A percentile compares a stretch with the other conserved stretches of the same genome.
phyloP scores from a whole-genome alignment of 2,113 vertebrate genomes.

The Nesogale talazaci region DNA sequence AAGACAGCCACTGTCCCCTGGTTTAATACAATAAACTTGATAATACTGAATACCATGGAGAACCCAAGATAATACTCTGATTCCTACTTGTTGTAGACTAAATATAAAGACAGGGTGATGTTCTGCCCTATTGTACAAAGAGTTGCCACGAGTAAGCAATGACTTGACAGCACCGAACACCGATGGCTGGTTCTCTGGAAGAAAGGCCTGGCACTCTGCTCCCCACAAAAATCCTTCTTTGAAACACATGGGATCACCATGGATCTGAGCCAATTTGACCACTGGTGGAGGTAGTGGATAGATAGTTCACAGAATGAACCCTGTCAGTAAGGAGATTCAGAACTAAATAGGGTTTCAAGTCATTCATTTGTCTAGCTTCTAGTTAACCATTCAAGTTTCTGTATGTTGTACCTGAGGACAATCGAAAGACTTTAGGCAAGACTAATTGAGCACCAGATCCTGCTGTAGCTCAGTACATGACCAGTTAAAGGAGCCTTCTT shows the following conservation, averaged over 20 bases:
- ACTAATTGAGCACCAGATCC: not conserved
- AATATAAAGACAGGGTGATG: too few relatives aligned
- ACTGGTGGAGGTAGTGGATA: not conserved
- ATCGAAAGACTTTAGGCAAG: not conserved
- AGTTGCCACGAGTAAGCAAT: too few relatives aligned
- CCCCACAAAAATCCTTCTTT: not conserved
- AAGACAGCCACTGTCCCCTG: too few relatives aligned
- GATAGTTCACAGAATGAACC: not conserved
- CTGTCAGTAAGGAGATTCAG: slow-evolving; percentile 6
- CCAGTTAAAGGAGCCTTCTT: not conserved
- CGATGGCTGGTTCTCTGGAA: too few relatives aligned
- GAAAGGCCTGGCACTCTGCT: not conserved
- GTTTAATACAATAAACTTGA: too few relatives aligned
- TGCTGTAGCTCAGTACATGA: not conserved
- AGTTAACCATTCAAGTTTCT: not conserved
- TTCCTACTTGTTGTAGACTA: too few relatives aligned
- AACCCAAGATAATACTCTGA: too few relatives aligned
- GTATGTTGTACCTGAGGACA: not conserved
- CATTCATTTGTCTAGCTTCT: not conserved
- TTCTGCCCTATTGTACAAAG: too few relatives aligned
- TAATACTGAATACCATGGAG: too few relatives aligned
- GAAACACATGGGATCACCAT: not conserved
- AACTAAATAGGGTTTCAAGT: not conserved
- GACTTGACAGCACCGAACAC: too few relatives aligned
- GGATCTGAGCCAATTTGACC: not conserved